Evolutionary conservation across 1,140 invertebrate species (phyloP), one percentile per base, ranked within the genome.

Genomic region (Leptestheria dahalacensis): DNA sequence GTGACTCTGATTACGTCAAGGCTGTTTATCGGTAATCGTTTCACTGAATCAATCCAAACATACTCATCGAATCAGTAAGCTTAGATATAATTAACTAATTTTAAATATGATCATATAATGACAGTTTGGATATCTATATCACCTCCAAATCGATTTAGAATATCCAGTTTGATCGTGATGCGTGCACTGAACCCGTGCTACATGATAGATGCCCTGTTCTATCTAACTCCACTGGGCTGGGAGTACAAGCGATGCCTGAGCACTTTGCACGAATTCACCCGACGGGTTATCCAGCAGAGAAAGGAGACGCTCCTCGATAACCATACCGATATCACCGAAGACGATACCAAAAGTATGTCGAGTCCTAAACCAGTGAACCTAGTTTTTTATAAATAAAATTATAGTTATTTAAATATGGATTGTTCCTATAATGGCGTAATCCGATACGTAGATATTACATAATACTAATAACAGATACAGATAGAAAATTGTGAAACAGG

Each of bases 1-100:
- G 71, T 26, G 75, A 84, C 60, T 84, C 82, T 28, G 79, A 82
- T 61, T 91, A 91, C 70, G 84, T 88, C 1, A 73, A 78, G 66
- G 84, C 86, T 24, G 78, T 89, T 49, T 80, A 81, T 63, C 73
- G 72, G 77, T 82, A 73, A 77, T n/a, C n/a, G n/a, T n/a, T n/a
- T n/a, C n/a, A n/a, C n/a, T n/a, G n/a, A n/a, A n/a, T n/a, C n/a
- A n/a, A n/a, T n/a, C n/a, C n/a, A n/a, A n/a, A n/a, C n/a, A n/a
- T n/a, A n/a, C n/a, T n/a, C n/a, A n/a, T n/a, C n/a, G n/a, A n/a
- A n/a, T n/a, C n/a, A n/a, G n/a, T n/a, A n/a, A n/a, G n/a, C n/a
- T n/a, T n/a, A n/a, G n/a, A n/a, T n/a, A n/a, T n/a, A n/a, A n/a
- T n/a, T n/a, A n/a, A n/a, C n/a, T n/a, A n/a, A n/a, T n/a, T n/a